Conservation (phyloP, 2,797 vertebrate genomes). For the Phataginus tricuspis region DNA sequence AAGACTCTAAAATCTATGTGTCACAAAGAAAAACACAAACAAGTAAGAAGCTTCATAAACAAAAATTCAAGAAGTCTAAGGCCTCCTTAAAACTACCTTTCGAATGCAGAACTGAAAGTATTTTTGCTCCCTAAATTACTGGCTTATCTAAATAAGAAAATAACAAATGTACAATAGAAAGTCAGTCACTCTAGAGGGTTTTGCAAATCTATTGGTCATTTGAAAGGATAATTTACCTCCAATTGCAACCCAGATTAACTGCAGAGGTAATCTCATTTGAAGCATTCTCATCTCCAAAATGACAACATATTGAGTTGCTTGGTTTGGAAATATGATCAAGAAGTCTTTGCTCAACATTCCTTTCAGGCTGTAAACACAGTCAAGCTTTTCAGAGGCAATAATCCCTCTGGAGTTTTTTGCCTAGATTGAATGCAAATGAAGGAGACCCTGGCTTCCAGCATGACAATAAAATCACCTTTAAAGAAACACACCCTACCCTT, state of each 20-base stretch:
- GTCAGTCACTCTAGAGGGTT: conserved; percentile 7
- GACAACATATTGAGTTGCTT: conserved; percentile 56
- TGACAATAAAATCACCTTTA: neutral
- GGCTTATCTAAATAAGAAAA: conserved; percentile 29
- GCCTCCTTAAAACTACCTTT: neutral
- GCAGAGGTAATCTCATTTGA: conserved; percentile 60
- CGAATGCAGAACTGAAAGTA: neutral
- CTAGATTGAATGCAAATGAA: conserved; percentile 65
- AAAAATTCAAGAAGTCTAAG: neutral
- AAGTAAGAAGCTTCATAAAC: neutral
- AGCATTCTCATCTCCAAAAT: conserved; percentile 61
- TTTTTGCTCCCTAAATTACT: conserved; percentile 37
- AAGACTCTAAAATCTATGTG: neutral
- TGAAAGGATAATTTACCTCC: conserved; percentile 61
- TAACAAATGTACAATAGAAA: neutral
- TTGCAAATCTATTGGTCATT: conserved; percentile 45
- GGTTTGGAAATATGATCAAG: conserved; percentile 70
- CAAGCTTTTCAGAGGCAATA: conserved; percentile 74
- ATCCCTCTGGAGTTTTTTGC: conserved; percentile 74
- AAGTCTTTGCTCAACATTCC: conserved; percentile 79
- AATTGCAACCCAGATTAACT: conserved; percentile 8
- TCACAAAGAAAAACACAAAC: neutral
- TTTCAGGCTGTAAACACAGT: conserved; percentile 66
- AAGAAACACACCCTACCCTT: neutral
- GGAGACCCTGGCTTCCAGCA: neutral